Conservation (phyloP, 2,888 invertebrate species). For the Chaitophorus viminalis region DNA sequence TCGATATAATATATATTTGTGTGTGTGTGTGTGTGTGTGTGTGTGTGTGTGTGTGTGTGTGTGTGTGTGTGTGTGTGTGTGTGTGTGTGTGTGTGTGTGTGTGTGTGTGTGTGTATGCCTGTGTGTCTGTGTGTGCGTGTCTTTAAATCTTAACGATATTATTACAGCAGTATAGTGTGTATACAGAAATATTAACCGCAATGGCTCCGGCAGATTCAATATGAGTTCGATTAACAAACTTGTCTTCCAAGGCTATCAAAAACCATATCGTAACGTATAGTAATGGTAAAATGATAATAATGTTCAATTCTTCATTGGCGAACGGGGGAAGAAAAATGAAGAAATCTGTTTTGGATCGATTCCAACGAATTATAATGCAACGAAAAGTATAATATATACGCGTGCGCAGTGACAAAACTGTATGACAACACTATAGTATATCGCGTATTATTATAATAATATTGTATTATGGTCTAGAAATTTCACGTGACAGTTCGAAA, state of each 20-base stretch:
- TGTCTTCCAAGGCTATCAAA: constrained; percentile 36
- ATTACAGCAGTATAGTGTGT: neutral
- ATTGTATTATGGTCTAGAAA: neutral
- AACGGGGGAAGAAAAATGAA: neutral
- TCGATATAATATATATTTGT: too few relatives aligned
- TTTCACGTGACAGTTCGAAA: constrained; percentile 12
- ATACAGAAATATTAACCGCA: neutral
- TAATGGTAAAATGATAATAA: neutral
- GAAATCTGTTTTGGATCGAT: constrained; percentile 40
- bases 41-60: too few relatives aligned
- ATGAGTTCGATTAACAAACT: constrained; percentile 25
- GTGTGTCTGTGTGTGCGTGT: neutral
- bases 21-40: too few relatives aligned
- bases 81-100: too few relatives aligned
- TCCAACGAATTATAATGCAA: constrained; percentile 17
- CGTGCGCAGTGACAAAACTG: too few relatives aligned
- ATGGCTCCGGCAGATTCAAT: neutral
- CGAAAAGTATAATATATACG: neutral
- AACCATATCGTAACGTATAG: neutral
- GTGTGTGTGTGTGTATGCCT: too few relatives aligned
- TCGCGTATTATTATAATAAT: neutral
- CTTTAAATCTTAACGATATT: neutral
- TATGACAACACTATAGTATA: constrained; percentile 9
- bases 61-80: too few relatives aligned
- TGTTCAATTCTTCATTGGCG: constrained; percentile 1